Evolutionary conservation across 2,797 vertebrate species (phyloP).

Genomic region (Pristis pectinata): DNA sequence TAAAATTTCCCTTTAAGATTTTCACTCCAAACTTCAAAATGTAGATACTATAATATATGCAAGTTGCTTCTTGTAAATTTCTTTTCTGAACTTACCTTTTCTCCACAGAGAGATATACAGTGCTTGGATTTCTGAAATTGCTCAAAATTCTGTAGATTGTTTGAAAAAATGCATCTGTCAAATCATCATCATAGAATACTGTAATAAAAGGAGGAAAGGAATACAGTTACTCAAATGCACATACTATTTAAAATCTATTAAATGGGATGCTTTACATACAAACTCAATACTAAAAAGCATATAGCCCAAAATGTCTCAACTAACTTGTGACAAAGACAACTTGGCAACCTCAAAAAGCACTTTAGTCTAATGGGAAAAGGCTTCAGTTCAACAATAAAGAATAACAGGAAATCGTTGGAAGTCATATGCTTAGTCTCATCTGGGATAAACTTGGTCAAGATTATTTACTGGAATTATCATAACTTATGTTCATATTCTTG

Average conservation of each 20-base stretch:
- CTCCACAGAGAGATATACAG: conserved; percentile 72
- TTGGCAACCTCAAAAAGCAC: background rate
- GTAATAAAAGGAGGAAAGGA: conserved; percentile 36
- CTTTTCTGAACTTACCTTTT: conserved; percentile 64
- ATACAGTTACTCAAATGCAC: background rate
- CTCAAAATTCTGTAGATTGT: conserved; percentile 66
- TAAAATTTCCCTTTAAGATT: background rate
- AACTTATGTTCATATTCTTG: background rate
- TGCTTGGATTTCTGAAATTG: conserved; percentile 60
- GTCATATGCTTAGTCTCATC: too few species aligned
- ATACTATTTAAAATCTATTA: background rate
- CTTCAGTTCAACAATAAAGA: too few species aligned
- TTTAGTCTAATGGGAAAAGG: background rate
- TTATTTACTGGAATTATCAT: too few species aligned
- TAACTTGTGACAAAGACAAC: background rate
- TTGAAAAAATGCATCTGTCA: conserved; percentile 79
- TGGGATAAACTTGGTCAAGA: too few species aligned
- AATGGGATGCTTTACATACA: background rate
- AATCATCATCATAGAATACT: conserved; percentile 88
- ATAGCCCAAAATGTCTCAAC: background rate
- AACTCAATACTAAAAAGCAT: background rate
- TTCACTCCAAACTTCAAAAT: background rate
- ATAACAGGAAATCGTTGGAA: too few species aligned
- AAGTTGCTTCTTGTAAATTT: background rate
- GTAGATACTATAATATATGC: background rate